Evolutionary conservation across 2,888 invertebrate genomes (phyloP).

Genomic region (Cosmia trapezina): DNA sequence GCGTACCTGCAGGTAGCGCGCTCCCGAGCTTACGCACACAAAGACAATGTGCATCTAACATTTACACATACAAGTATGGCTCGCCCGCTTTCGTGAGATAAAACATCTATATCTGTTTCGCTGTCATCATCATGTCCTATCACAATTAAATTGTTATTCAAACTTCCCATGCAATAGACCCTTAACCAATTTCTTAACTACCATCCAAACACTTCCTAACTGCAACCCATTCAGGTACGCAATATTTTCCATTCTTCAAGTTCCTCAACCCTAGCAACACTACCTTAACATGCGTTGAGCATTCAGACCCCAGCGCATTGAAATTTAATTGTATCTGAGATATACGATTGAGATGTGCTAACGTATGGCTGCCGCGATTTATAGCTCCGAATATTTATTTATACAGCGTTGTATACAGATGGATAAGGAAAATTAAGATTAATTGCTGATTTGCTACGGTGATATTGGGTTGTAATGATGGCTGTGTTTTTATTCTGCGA

Average conservation of each 20-base stretch:
- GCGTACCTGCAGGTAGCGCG: too few species aligned
- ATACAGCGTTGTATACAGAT: conserved; percentile 23
- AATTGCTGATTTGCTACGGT: conserved; percentile 27
- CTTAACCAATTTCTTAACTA: not conserved
- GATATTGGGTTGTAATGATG: conserved; percentile 6
- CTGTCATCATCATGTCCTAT: not conserved
- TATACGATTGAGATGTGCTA: conserved; percentile 78
- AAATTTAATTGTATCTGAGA: conserved; percentile 74
- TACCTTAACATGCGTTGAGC: conserved; percentile 56
- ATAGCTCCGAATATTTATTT: conserved; percentile 52
- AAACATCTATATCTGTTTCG: not conserved
- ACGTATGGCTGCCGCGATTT: conserved; percentile 50
- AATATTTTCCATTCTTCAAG: not conserved
- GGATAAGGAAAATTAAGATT: conserved; percentile 49
- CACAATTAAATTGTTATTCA: not conserved
- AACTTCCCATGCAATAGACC: not conserved
- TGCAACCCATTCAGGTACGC: not conserved
- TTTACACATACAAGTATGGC: too few species aligned
- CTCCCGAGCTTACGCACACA: too few species aligned
- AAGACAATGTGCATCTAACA: too few species aligned
- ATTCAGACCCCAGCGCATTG: conserved; percentile 66
- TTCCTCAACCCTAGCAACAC: conserved; percentile 56
- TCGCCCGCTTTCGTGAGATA: too few species aligned
- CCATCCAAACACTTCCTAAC: not conserved
- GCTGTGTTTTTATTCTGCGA: not conserved